Percentiles rank a stretch among this genome's conserved stretches.
Evolutionary conservation across 2,797 vertebrate species (phyloP).

Genomic region (Pangasius sanitwongsei): DNA sequence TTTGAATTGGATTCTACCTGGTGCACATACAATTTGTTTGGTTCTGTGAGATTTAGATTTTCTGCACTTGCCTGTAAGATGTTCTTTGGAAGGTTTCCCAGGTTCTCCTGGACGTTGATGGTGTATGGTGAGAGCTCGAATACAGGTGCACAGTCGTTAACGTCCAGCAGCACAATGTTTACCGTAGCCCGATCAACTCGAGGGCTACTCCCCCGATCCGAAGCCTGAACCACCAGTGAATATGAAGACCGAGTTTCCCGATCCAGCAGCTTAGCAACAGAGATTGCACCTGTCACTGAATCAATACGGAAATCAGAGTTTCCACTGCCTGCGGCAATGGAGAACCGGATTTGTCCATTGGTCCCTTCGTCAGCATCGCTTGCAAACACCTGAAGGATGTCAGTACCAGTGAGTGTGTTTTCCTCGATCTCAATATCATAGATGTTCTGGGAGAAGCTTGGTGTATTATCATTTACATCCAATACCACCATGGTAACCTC

Average conservation of each 20-base stretch:
- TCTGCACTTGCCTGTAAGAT: constrained; percentile 86
- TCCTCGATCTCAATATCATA: constrained; percentile 89
- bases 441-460: constrained; percentile 84
- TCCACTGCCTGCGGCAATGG: constrained; percentile 77
- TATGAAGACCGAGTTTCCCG: constrained; percentile 83
- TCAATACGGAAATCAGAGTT: constrained; percentile 87
- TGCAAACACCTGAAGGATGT: constrained; percentile 87
- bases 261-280: constrained; percentile 89
- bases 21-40: background rate
- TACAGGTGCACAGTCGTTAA: constrained; percentile 88
- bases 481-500: constrained; percentile 87
- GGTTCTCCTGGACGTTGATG: constrained; percentile 86
- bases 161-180: constrained; percentile 83
- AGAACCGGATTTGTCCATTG: constrained; percentile 92
- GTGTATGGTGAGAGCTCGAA: constrained; percentile 93
- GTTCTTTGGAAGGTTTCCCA: constrained; percentile 79
- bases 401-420: constrained; percentile 86
- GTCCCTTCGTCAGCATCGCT: constrained; percentile 88
- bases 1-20: background rate
- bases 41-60: background rate
- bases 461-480: constrained; percentile 94
- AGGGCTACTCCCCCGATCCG: constrained; percentile 89
- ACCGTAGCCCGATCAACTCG: constrained; percentile 81
- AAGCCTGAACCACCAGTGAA: constrained; percentile 83
- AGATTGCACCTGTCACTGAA: constrained; percentile 89